Conservation (phyloP, 2,113 vertebrate species). For the Opisthocomus hoazin region DNA sequence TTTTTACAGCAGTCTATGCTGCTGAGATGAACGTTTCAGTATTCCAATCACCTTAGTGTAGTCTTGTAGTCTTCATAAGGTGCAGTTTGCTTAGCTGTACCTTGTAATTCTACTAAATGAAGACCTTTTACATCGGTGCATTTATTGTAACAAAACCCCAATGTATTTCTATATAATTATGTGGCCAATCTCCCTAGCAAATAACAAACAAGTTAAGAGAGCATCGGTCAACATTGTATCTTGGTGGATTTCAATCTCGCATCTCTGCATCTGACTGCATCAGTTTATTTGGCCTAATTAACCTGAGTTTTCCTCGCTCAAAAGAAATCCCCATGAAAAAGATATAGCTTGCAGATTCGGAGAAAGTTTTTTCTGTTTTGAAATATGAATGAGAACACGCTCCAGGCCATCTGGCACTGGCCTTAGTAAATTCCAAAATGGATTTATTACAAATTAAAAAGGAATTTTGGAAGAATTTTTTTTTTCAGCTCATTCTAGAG, state of each 20-base stretch:
- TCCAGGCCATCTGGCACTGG: background rate
- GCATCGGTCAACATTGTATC: slow-evolving; percentile 73
- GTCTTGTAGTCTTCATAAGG: background rate
- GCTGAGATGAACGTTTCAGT: background rate
- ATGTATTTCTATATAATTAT: slow-evolving; percentile 60
- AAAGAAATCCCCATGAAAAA: slow-evolving; percentile 52
- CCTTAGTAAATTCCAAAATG: slow-evolving; percentile 22
- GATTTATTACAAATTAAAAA: slow-evolving; percentile 42
- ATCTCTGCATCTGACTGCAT: slow-evolving; percentile 60
- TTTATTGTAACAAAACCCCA: background rate
- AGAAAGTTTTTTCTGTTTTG: slow-evolving; percentile 31
- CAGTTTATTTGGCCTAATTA: slow-evolving; percentile 78
- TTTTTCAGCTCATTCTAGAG: background rate
- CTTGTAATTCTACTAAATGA: background rate
- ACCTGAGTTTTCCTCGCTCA: slow-evolving; percentile 70
- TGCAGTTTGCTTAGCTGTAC: background rate
- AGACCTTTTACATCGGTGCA: background rate
- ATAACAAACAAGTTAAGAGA: slow-evolving; percentile 78
- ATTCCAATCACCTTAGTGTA: background rate
- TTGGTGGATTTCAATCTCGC: slow-evolving; percentile 66
- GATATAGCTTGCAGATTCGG: slow-evolving; percentile 10
- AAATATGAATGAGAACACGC: slow-evolving; percentile 33
- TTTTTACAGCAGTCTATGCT: background rate
- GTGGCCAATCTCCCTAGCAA: slow-evolving; percentile 39
- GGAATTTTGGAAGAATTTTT: background rate